A percentile compares a stretch with the other conserved stretches of the same genome.
These are phyloP conservation scores for Petrosia ficiformis DNA, from an alignment of 37 sponge, comb jelly and placozoan species.

Conservation along the genomic window DNA sequence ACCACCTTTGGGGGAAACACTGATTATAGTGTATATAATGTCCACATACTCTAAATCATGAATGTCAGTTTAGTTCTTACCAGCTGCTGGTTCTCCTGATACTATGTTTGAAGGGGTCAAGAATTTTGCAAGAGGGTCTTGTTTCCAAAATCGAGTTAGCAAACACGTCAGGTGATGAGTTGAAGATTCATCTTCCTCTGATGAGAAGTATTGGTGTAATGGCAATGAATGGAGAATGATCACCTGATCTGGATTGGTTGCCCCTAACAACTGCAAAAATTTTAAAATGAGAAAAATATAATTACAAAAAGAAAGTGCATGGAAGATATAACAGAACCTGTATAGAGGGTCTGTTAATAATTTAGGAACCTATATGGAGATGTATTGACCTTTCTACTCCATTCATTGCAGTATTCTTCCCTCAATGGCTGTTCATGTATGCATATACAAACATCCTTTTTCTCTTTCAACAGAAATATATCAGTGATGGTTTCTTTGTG, in stretches of 20 bases:
- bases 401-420: constrained; percentile 20
- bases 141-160: constrained; percentile 34
- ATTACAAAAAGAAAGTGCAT: too few relatives aligned
- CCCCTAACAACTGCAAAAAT: constrained; percentile 15
- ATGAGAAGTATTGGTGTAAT: constrained; percentile 22
- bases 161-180: constrained; percentile 13
- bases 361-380: too few relatives aligned
- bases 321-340: too few relatives aligned
- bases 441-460: constrained; percentile 10
- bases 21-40: too few relatives aligned
- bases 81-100: constrained; percentile 63
- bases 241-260: constrained; percentile 18
- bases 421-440: constrained; percentile 24
- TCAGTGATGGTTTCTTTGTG: constrained; percentile 5
- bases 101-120: constrained; percentile 55
- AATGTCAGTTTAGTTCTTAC: constrained; percentile 25
- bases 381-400: constrained; percentile 24
- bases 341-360: too few relatives aligned
- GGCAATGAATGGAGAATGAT: constrained; percentile 20
- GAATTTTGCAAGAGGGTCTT: constrained; percentile 10
- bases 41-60: too few relatives aligned
- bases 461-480: neutral
- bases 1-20: too few relatives aligned
- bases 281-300: neutral
- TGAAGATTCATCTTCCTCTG: neutral